Conservation (phyloP, 2,888 invertebrate genomes). For the Philhelius pedissequus region DNA sequence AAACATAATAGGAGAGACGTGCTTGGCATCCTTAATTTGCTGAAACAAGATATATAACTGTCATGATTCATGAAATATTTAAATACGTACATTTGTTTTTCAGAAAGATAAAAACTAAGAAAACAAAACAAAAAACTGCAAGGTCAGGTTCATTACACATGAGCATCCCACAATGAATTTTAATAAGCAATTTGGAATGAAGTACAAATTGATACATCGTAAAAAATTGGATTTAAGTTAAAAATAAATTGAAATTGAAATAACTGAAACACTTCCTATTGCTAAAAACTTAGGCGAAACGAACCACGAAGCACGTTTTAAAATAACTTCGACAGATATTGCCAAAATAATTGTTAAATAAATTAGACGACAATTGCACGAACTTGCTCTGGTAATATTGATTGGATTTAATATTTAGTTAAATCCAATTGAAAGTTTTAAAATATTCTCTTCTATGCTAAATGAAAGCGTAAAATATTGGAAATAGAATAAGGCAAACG, state of each 20-base stretch:
- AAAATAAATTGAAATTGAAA: background rate
- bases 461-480: too few species aligned
- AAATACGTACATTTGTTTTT: background rate
- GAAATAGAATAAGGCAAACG: too few species aligned
- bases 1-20: slow-evolving; percentile 3
- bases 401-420: too few species aligned
- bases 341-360: background rate
- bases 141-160: slow-evolving; percentile 24
- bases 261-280: background rate
- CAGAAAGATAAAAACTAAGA: background rate
- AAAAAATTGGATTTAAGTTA: background rate
- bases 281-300: background rate
- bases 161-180: background rate
- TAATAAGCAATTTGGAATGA: background rate
- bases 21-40: background rate
- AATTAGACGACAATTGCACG: background rate
- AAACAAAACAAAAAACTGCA: background rate
- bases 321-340: background rate
- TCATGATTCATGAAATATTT: slow-evolving; percentile 14
- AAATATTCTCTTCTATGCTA: too few species aligned
- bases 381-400: background rate
- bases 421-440: too few species aligned
- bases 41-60: background rate
- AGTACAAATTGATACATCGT: background rate
- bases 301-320: background rate